These are phyloP conservation scores for Xylocopa sonorina DNA, from an alignment of 1,140 invertebrate species.

Conservation along the genomic window DNA sequence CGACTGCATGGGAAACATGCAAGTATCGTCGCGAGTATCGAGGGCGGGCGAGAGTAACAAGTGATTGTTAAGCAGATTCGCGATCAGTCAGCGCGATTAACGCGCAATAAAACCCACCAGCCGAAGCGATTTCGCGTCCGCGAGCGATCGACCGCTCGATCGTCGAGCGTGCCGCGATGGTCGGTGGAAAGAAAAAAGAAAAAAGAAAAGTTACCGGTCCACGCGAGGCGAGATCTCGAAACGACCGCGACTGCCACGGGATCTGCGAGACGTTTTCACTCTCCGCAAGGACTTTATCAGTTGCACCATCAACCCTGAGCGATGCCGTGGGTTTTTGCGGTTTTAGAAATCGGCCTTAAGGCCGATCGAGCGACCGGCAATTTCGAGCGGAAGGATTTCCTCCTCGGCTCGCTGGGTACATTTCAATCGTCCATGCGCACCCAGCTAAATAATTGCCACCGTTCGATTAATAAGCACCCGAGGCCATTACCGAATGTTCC, in stretches of 20 bases:
- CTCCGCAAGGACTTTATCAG: slow-evolving; percentile 66
- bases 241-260: slow-evolving; percentile 16
- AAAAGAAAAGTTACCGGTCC: slow-evolving; percentile 1
- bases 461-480: background rate
- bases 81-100: background rate
- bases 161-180: background rate
- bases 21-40: background rate
- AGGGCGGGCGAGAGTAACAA: too few relatives aligned
- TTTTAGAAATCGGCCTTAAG: slow-evolving; percentile 80
- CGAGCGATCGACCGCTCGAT: slow-evolving; percentile 14
- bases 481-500: background rate
- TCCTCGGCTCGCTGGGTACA: background rate
- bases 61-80: background rate
- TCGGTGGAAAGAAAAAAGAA: background rate
- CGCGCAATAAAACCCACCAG: slow-evolving; percentile 9
- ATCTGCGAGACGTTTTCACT: slow-evolving; percentile 69
- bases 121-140: slow-evolving; percentile 9
- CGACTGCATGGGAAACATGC: slow-evolving; percentile 1
- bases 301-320: slow-evolving; percentile 66
- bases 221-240: slow-evolving; percentile 17
- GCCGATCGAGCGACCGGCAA: slow-evolving; percentile 54
- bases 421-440: too few relatives aligned
- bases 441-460: background rate
- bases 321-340: slow-evolving; percentile 62
- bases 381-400: slow-evolving; percentile 35